Conservation (phyloP, 2,888 invertebrate genomes). For the Drosophila subsilvestris region DNA sequence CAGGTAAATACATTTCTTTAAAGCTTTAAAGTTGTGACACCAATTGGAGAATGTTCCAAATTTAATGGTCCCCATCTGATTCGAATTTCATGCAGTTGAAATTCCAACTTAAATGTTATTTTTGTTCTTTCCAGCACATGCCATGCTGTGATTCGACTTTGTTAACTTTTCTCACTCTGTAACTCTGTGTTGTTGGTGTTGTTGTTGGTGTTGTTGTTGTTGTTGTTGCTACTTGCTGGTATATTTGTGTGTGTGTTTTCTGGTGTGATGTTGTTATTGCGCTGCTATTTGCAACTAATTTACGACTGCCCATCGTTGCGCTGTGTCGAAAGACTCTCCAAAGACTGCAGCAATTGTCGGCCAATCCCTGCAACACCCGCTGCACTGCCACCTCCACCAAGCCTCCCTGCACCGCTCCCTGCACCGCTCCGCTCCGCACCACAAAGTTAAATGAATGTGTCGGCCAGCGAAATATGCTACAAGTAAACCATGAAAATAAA, state of each 20-base stretch:
- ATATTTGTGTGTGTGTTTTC: slow-evolving; percentile 12
- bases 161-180: slow-evolving; percentile 48
- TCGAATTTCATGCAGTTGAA: slow-evolving; percentile 24
- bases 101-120: slow-evolving; percentile 33
- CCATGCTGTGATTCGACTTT: slow-evolving; percentile 28
- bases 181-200: slow-evolving; percentile 11
- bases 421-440: slow-evolving; percentile 34
- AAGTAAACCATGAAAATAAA: slow-evolving; percentile 69
- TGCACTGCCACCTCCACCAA: background rate
- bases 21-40: slow-evolving; percentile 16
- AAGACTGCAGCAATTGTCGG: slow-evolving; percentile 71
- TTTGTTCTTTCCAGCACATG: background rate
- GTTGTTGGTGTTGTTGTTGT: slow-evolving; percentile 25
- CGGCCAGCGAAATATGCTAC: slow-evolving; percentile 49
- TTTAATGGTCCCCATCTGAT: slow-evolving; percentile 34
- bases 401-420: too few relatives aligned
- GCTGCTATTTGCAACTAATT: slow-evolving; percentile 61
- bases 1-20: background rate
- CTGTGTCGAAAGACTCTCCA: slow-evolving; percentile 61
- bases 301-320: slow-evolving; percentile 58
- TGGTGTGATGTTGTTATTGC: slow-evolving; percentile 32
- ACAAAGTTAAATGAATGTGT: slow-evolving; percentile 63
- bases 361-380: slow-evolving; percentile 34
- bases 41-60: slow-evolving; percentile 31
- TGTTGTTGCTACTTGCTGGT: slow-evolving; percentile 2